phyloP scores from a whole-genome alignment of 2,888 invertebrate species.

The Diarsia brunnea region DNA sequence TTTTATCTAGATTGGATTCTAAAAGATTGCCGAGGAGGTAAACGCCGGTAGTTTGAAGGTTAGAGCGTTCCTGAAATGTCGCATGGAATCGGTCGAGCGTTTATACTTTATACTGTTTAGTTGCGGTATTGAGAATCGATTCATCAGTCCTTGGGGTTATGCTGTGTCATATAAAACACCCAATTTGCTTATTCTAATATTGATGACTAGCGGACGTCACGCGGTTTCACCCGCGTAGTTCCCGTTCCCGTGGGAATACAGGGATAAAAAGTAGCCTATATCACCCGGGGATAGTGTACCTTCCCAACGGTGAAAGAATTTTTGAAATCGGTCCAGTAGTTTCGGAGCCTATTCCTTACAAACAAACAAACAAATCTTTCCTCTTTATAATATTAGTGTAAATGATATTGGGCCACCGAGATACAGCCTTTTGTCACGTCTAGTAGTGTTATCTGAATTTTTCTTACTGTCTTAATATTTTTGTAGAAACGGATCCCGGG shows the following conservation, averaged over 20 bases:
- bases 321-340: too few relatives aligned
- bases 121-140: slow-evolving; percentile 11
- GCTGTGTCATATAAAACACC: neutral
- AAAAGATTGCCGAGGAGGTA: slow-evolving; percentile 49
- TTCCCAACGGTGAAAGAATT: too few relatives aligned
- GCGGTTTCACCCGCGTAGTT: too few relatives aligned
- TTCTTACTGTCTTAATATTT: neutral
- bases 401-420: neutral
- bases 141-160: neutral
- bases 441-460: neutral
- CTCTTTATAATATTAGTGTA: too few relatives aligned
- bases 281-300: too few relatives aligned
- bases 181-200: neutral
- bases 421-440: neutral
- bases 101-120: slow-evolving; percentile 19
- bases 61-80: slow-evolving; percentile 15
- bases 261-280: too few relatives aligned
- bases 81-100: slow-evolving; percentile 10
- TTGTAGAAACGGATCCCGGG: too few relatives aligned
- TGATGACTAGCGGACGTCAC: too few relatives aligned
- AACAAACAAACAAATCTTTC: too few relatives aligned
- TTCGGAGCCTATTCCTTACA: too few relatives aligned
- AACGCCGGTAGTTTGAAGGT: slow-evolving; percentile 24
- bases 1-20: slow-evolving; percentile 58
- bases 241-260: too few relatives aligned